phyloP scores from a whole-genome alignment of 1,140 invertebrate species.

The Sinonovacula constricta region DNA sequence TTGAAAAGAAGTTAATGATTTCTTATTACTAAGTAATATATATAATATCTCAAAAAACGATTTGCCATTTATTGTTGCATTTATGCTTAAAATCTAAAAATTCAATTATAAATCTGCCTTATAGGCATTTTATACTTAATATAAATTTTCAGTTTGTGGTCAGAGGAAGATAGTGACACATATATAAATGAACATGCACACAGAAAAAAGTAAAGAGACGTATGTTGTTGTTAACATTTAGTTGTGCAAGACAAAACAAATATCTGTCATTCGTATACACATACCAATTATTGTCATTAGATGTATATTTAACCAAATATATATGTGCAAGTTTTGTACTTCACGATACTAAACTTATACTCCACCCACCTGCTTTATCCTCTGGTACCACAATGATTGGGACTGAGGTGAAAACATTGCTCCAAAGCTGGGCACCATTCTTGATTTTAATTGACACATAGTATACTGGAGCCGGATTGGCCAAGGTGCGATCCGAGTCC shows the following conservation, averaged over 20 bases:
- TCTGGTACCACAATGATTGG: slow-evolving; percentile 62
- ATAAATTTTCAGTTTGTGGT: too few species aligned
- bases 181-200: not conserved
- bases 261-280: not conserved
- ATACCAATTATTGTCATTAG: not conserved
- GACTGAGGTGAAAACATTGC: slow-evolving; percentile 48
- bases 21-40: too few species aligned
- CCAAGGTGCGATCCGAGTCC: slow-evolving; percentile 12
- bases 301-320: not conserved
- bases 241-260: not conserved
- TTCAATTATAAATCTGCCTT: too few species aligned
- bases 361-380: slow-evolving; percentile 58
- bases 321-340: too few species aligned
- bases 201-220: not conserved
- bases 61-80: too few species aligned
- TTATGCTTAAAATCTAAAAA: too few species aligned
- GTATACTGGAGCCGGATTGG: slow-evolving; percentile 50
- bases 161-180: too few species aligned
- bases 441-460: slow-evolving; percentile 61
- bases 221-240: not conserved
- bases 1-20: too few species aligned
- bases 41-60: too few species aligned
- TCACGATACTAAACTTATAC: not conserved
- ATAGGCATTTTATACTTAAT: too few species aligned
- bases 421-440: slow-evolving; percentile 62